Conservation (phyloP, 2,113 vertebrate genomes). For the Amblyopsis rosae region DNA sequence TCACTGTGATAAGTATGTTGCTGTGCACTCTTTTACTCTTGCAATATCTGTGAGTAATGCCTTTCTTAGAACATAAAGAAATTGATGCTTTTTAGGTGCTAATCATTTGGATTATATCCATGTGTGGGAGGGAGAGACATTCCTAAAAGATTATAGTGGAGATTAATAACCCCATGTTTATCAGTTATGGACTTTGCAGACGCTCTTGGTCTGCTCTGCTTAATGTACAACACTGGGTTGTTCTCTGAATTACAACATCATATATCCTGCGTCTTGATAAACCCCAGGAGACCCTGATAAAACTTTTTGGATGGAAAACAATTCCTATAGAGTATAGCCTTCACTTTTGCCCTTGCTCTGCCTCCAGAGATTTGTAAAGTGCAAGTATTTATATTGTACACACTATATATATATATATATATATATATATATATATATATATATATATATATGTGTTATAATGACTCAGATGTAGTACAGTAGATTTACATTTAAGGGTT, state of each 20-base stretch:
- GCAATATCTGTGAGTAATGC: not conserved
- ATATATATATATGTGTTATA: too few relatives aligned
- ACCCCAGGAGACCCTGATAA: too few relatives aligned
- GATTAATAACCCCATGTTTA: slow-evolving; percentile 55
- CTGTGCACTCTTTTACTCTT: not conserved
- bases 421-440: too few relatives aligned
- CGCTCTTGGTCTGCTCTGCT: slow-evolving; percentile 30
- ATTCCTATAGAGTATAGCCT: not conserved
- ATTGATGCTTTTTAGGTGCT: slow-evolving; percentile 22
- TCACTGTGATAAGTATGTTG: slow-evolving; percentile 2
- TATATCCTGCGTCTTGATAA: not conserved
- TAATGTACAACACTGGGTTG: slow-evolving; percentile 19
- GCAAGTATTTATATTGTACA: not conserved
- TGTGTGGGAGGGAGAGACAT: slow-evolving; percentile 61
- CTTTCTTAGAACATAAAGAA: too few relatives aligned
- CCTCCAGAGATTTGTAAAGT: not conserved
- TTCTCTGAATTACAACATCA: slow-evolving; percentile 1
- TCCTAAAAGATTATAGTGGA: slow-evolving; percentile 61
- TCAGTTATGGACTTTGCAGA: slow-evolving; percentile 68
- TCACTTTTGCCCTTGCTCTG: not conserved
- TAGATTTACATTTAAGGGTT: too few relatives aligned
- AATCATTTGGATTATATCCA: slow-evolving; percentile 27
- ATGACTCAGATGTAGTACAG: too few relatives aligned
- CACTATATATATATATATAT: too few relatives aligned
- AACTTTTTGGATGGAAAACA: too few relatives aligned